Base-by-base conservation (phyloP, 2,113 vertebrate genomes). In the Anolis sagrei region DNA sequence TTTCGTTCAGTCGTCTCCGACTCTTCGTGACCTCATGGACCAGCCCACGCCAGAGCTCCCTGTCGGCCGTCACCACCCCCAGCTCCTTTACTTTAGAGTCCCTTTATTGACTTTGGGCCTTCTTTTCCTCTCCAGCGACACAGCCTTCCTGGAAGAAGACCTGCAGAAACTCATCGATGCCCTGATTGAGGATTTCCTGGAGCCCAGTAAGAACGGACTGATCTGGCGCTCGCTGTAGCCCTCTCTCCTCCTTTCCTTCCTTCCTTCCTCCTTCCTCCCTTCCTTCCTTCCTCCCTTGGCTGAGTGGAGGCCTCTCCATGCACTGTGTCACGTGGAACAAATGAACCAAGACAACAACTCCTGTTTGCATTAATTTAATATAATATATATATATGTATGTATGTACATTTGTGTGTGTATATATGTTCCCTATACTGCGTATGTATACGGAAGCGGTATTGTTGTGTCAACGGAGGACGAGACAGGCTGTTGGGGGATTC, bases 181-280 rank as follows among this genome's bases (percentile, higher is more conserved):
- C 84, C 87, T 99, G 82, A 94, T 99, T 58, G 96, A 96, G 62
- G 91, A 98, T 87, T 99, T 98, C 91, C 97, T 99, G 6, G 96
- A 99, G 76, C 98, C 98, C 0, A 97, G 95, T 61, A 97, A 95
- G 95, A 99, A 99, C 34, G 95, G 97, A 84, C 95, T 99, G 86
- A 95, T 93, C 87, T 96, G 96, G 93, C 97, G 97, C 88, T 96
- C 93, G 0, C 75, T 95, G 1, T 98, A 98, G 93, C 1, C 10
- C 27, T 25, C 25, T 48, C 5, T 44, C 39, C 5, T 44, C 5
- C 39, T 44, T 44, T 44, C 39, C 5, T 44, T 44, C 39, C 5
- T 44, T 5, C 39, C 5, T 44, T 44, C 39, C 39, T 44, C 39
- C 39, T 44, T 44, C 39, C 39, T 44, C 5, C 39, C 39, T 44